Conservation (phyloP, 2,888 invertebrate genomes). For the Drepana falcataria region DNA sequence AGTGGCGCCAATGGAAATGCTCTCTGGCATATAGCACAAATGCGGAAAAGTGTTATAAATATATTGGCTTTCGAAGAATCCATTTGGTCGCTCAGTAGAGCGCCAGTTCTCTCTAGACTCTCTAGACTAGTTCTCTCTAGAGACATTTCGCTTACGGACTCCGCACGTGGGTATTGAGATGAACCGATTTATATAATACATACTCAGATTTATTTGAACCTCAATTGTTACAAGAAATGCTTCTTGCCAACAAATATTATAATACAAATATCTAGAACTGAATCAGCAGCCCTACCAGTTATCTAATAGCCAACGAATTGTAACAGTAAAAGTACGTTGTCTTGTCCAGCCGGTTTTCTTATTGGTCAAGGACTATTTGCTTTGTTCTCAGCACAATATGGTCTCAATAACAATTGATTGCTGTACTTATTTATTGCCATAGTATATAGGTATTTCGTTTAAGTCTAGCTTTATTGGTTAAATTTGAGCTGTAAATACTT, state of each 20-base stretch:
- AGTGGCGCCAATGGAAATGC: not conserved
- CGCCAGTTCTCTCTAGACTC: too few species aligned
- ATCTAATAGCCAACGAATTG: not conserved
- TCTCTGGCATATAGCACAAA: not conserved
- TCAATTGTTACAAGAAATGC: too few species aligned
- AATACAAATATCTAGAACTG: not conserved
- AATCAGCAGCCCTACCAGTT: not conserved
- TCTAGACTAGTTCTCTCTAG: too few species aligned
- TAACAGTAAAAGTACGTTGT: constrained; percentile 47
- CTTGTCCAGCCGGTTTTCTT: constrained; percentile 35
- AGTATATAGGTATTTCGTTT: constrained; percentile 15
- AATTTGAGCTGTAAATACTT: constrained; percentile 10
- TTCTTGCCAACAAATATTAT: not conserved
- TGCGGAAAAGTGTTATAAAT: too few species aligned
- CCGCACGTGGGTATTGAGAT: too few species aligned
- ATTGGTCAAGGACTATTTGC: constrained; percentile 61
- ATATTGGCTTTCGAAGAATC: too few species aligned
- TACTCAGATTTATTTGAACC: too few species aligned
- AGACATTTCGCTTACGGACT: too few species aligned
- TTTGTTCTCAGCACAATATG: constrained; percentile 40
- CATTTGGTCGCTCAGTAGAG: too few species aligned
- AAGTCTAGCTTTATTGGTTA: constrained; percentile 8
- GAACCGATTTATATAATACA: too few species aligned
- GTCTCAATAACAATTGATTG: constrained; percentile 27
- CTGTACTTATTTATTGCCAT: constrained; percentile 16